phyloP scores from a whole-genome alignment of 1,140 invertebrate species.

The Wiebesia pumilae region DNA sequence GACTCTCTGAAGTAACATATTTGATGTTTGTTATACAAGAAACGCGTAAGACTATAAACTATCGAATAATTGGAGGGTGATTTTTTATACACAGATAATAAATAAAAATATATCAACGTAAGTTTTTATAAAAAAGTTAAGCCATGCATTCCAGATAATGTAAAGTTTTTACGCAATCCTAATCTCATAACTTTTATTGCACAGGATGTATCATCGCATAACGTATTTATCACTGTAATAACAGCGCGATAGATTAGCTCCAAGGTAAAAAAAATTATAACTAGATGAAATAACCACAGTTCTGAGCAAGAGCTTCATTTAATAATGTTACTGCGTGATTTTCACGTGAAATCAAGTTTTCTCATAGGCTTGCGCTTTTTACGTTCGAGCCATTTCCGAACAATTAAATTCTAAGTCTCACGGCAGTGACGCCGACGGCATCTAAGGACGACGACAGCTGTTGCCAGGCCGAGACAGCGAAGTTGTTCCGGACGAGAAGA shows the following conservation, averaged over 20 bases:
- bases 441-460: slow-evolving; percentile 36
- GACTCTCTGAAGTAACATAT: too few relatives aligned
- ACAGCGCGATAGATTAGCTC: background rate
- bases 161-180: background rate
- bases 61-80: too few relatives aligned
- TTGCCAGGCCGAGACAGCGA: slow-evolving; percentile 52
- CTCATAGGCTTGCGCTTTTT: slow-evolving; percentile 38
- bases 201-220: slow-evolving; percentile 39
- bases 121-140: too few relatives aligned
- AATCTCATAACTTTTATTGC: background rate
- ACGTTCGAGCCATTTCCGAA: slow-evolving; percentile 34
- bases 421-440: background rate
- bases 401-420: slow-evolving; percentile 47
- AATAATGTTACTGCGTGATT: slow-evolving; percentile 24
- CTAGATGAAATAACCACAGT: slow-evolving; percentile 24
- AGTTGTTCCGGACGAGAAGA: slow-evolving; percentile 63
- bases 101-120: background rate
- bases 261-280: background rate
- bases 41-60: too few relatives aligned
- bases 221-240: slow-evolving; percentile 30
- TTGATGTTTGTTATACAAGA: too few relatives aligned
- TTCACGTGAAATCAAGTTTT: slow-evolving; percentile 25
- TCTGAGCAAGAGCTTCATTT: slow-evolving; percentile 33
- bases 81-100: background rate
- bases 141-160: background rate